Evolutionary conservation across 1,140 invertebrate species (phyloP).

Genomic region (Lethocerus indicus): DNA sequence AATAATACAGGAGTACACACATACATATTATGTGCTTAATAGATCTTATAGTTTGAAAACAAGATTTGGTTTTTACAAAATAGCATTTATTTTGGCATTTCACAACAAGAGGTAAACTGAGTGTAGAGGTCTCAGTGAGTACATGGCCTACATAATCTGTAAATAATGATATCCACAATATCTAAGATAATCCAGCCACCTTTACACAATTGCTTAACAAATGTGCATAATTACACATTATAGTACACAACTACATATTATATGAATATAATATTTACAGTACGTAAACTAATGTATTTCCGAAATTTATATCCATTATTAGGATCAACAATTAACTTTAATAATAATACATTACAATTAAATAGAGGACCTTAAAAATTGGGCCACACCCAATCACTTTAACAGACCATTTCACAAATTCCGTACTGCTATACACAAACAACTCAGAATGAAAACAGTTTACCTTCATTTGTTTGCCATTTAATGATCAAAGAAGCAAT

Average conservation of each 20-base stretch:
- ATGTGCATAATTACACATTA: no score
- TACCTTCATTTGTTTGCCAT: constrained; percentile 6
- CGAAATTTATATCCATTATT: background rate
- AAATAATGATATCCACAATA: no score
- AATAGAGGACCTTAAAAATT: no score
- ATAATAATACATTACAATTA: no score
- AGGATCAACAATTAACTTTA: no score
- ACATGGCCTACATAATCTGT: background rate
- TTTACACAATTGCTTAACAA: no score
- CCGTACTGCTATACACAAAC: background rate
- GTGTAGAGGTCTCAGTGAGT: background rate
- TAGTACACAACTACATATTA: background rate
- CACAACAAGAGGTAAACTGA: constrained; percentile 11
- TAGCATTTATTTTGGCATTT: constrained; percentile 13
- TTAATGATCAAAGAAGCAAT: constrained; percentile 7
- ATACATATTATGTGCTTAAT: no score
- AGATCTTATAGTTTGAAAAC: no score
- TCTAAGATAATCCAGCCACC: no score
- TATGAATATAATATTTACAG: background rate
- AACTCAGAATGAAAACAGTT: constrained; percentile 2
- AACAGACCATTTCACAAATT: background rate
- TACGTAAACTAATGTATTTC: background rate
- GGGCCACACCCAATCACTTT: background rate
- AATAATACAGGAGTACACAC: no score
- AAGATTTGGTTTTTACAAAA: constrained; percentile 11